These are phyloP conservation scores for Trichogramma evanescens DNA, from an alignment of 2,888 invertebrate species.

Conservation along the genomic window DNA sequence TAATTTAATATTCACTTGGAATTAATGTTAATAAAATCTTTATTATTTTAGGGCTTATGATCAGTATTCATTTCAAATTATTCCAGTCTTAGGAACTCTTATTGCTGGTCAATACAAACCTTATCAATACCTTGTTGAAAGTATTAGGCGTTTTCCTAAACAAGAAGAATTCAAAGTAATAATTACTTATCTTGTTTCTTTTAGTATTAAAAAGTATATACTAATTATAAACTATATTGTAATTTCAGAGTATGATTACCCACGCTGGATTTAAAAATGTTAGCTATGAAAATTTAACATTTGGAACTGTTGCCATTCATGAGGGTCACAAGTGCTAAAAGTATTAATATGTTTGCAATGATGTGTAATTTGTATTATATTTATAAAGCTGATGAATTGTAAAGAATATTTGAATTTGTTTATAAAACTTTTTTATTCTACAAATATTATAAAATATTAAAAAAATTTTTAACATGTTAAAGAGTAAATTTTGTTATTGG, in stretches of 20 bases:
- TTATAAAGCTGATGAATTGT: neutral
- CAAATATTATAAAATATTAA: slow-evolving; percentile 37
- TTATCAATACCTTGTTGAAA: slow-evolving; percentile 97
- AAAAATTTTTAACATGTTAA: slow-evolving; percentile 24
- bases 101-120: slow-evolving; percentile 91
- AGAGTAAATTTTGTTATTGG: slow-evolving; percentile 1
- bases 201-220: neutral
- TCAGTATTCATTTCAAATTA: slow-evolving; percentile 94
- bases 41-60: slow-evolving; percentile 70
- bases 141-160: slow-evolving; percentile 91
- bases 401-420: neutral
- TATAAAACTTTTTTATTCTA: slow-evolving; percentile 30
- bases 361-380: neutral
- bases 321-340: slow-evolving; percentile 83
- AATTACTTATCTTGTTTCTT: slow-evolving; percentile 3
- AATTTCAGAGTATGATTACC: slow-evolving; percentile 80
- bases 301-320: slow-evolving; percentile 91
- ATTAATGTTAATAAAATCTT: neutral
- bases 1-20: neutral
- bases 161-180: slow-evolving; percentile 57
- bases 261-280: slow-evolving; percentile 83
- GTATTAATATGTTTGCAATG: neutral
- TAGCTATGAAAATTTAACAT: slow-evolving; percentile 81
- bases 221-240: slow-evolving; percentile 41
- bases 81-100: slow-evolving; percentile 91